A percentile compares a stretch with the other conserved stretches of the same genome.
These are phyloP conservation scores for Dermatemys mawii DNA, from an alignment of 2,113 vertebrate species.

Conservation along the genomic window DNA sequence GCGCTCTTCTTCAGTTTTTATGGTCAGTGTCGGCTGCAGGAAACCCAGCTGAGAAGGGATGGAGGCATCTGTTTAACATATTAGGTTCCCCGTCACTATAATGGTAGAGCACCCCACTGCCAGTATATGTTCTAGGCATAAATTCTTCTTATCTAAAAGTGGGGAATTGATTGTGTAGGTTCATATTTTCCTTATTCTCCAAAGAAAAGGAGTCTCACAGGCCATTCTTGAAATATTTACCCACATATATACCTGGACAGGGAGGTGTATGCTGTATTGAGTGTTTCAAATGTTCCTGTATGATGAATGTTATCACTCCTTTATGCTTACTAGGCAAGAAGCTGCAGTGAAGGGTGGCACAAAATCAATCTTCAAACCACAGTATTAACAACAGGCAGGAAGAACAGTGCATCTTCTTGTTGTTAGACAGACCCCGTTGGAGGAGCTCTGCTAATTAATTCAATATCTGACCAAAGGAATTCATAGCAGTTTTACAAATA, in stretches of 20 bases:
- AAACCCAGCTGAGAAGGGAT: not conserved
- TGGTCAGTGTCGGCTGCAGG: not conserved
- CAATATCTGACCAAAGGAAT: not conserved
- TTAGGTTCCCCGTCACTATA: not conserved
- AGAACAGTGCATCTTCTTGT: too few species aligned
- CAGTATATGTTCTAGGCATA: accelerated
- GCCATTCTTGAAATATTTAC: not conserved
- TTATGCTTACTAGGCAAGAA: not conserved
- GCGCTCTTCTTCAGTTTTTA: not conserved
- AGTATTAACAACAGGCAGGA: not conserved
- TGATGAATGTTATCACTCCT: not conserved
- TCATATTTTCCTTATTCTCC: not conserved
- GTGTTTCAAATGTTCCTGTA: not conserved
- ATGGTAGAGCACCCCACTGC: not conserved
- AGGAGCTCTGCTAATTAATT: not conserved
- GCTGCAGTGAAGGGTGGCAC: not conserved
- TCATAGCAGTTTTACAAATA: not conserved
- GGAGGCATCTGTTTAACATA: not conserved
- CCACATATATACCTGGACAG: not conserved
- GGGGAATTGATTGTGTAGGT: accelerated
- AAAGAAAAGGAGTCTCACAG: not conserved
- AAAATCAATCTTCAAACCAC: not conserved
- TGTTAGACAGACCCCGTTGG: not conserved
- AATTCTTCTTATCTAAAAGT: not conserved
- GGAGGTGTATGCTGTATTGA: not conserved